Percentiles rank a stretch among this genome's conserved stretches.
Evolutionary conservation across 2,888 invertebrate species (phyloP).

Genomic region (Polydrusus pterygomalis): DNA sequence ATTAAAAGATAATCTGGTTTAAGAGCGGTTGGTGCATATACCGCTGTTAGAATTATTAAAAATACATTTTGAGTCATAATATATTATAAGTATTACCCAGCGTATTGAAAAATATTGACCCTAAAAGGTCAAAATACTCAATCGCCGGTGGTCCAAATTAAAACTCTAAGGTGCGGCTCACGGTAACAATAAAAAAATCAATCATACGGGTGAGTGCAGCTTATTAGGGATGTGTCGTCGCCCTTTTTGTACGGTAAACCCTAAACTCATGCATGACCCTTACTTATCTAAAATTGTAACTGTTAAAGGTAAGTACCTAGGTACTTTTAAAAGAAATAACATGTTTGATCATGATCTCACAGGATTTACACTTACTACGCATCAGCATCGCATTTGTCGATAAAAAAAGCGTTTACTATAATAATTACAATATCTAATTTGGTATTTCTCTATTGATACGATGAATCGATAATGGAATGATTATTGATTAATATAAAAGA

Average conservation of each 20-base stretch:
- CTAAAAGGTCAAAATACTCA: slow-evolving; percentile 16
- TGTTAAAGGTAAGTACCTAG: too few species aligned
- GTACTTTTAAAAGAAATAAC: too few species aligned
- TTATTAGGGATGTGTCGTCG: slow-evolving; percentile 1
- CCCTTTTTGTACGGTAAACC: neutral
- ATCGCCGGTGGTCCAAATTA: slow-evolving; percentile 24
- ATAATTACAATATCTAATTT: neutral
- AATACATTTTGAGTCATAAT: neutral
- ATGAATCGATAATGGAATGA: slow-evolving; percentile 11
- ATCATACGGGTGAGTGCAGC: slow-evolving; percentile 22
- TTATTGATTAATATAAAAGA: slow-evolving; percentile 21
- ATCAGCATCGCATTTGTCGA: neutral
- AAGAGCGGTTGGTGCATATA: too few species aligned
- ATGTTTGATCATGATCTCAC: too few species aligned
- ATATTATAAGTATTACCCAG: too few species aligned
- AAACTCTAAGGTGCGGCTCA: slow-evolving; percentile 4
- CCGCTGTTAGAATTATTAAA: neutral
- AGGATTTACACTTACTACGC: too few species aligned
- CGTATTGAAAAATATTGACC: neutral
- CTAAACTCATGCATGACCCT: too few species aligned
- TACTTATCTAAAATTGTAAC: too few species aligned
- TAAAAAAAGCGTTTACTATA: neutral
- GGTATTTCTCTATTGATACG: slow-evolving; percentile 4
- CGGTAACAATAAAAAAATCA: slow-evolving; percentile 25
- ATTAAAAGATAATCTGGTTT: too few species aligned